Evolutionary conservation across 2,797 vertebrate species (phyloP), one percentile per base, ranked within the genome.

Genomic region (Cuculus canorus): DNA sequence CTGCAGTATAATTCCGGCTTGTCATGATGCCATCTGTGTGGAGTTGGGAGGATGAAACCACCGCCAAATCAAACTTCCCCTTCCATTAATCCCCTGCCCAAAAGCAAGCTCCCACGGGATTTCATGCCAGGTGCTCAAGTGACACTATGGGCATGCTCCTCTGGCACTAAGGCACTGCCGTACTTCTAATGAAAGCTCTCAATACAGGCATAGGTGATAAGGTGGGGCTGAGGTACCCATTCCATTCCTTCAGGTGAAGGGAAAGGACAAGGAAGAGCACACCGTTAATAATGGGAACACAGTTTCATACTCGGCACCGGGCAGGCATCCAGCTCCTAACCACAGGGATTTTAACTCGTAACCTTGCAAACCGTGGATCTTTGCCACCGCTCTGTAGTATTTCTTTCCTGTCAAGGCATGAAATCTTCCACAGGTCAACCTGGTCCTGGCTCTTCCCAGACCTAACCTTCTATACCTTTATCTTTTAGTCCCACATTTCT

Each of bases 11-110:
- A 47, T 16, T 17, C 37, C 59, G 17, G 13, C 60, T 22, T 9
- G 41, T 18, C 11, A 1, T n/a, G 1, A 1, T 57, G 30, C 66
- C 0, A 0, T 23, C 39, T 27, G 27, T 13, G 76, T 0, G 0
- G 27, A 17, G 32, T 1, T 23, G 28, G 3, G 53, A 66, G 45
- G 13, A 69, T 47, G 14, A 81, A 76, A 69, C 19, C 37, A 11
- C 24, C 23, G 8, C 37, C 56, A 48, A 37, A 82, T 17, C 25
- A 54, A 43, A 8, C 5, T 30, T 37, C 23, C 10, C 10, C 33
- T 63, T 56, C 56, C 53, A 17, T 19, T 3, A 14, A 37, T 6
- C 12, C 4, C 11, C 6, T 30, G 18, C 3, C 12, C 4, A 0
- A n/a, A 17, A 69, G 41, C 56, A 50, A 86, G 14, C 4, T 35